Evolutionary conservation across 2,113 vertebrate genomes (phyloP).

Genomic region (Aleadryas rufinucha): DNA sequence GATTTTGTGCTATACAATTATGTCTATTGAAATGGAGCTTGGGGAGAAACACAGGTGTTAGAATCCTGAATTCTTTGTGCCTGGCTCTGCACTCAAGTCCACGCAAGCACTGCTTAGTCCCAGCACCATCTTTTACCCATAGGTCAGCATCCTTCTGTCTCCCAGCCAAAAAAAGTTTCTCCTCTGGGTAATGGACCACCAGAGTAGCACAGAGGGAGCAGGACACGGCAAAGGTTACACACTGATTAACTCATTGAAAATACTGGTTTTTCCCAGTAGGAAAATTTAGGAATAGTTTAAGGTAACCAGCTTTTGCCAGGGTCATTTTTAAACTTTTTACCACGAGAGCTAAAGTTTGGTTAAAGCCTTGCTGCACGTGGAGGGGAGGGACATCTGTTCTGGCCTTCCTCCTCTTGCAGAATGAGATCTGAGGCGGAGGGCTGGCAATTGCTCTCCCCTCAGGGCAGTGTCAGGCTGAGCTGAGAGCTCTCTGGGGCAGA

Average conservation of each 20-base stretch:
- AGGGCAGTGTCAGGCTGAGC: not conserved
- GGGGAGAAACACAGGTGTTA: not conserved
- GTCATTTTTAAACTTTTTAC: not conserved
- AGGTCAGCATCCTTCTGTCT: not conserved
- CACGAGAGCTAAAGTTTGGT: not conserved
- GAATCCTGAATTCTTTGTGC: not conserved
- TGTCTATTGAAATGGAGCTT: not conserved
- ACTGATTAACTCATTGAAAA: not conserved
- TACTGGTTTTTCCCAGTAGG: not conserved
- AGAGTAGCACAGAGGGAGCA: not conserved
- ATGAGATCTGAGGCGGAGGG: not conserved
- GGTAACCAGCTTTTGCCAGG: not conserved
- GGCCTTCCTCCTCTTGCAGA: not conserved
- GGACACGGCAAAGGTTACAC: not conserved
- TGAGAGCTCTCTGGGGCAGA: not conserved
- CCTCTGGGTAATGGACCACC: not conserved
- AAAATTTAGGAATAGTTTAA: not conserved
- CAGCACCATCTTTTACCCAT: not conserved
- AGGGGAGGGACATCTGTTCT: not conserved
- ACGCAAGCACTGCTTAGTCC: not conserved
- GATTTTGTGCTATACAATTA: not conserved
- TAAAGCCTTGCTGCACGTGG: not conserved
- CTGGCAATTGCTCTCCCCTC: rapidly evolving
- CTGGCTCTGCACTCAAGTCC: not conserved
- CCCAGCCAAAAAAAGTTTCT: not conserved